Percentiles rank a stretch among this genome's conserved stretches.
Evolutionary conservation across 1,140 invertebrate species (phyloP).

Genomic region (Diuraphis noxia): DNA sequence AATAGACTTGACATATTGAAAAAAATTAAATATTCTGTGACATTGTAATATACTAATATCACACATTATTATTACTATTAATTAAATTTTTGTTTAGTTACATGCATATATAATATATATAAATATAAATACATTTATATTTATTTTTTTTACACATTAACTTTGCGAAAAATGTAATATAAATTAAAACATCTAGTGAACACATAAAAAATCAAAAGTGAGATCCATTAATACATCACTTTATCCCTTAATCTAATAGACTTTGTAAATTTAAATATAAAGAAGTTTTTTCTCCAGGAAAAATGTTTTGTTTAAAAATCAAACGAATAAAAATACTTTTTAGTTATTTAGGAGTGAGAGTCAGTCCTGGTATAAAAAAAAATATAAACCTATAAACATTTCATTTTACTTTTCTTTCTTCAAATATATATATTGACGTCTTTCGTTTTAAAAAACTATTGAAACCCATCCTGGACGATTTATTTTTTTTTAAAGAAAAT

Average conservation of each 20-base stretch:
- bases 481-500: constrained; percentile 21
- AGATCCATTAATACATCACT: constrained; percentile 52
- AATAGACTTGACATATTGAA: background rate
- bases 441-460: constrained; percentile 47
- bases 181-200: constrained; percentile 50
- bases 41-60: constrained; percentile 9
- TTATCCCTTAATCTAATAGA: constrained; percentile 33
- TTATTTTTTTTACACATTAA: constrained; percentile 38
- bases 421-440: constrained; percentile 20
- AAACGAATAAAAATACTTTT: constrained; percentile 48
- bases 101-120: constrained; percentile 5
- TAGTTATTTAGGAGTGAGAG: constrained; percentile 49
- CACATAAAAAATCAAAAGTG: constrained; percentile 51
- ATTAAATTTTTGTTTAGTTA: constrained; percentile 31
- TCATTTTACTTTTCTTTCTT: background rate
- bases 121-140: constrained; percentile 9
- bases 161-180: constrained; percentile 40
- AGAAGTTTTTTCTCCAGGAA: constrained; percentile 39
- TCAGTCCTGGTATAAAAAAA: constrained; percentile 50
- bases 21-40: background rate
- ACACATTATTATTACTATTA: constrained; percentile 11
- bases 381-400: constrained; percentile 25
- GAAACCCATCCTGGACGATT: background rate
- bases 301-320: constrained; percentile 53
- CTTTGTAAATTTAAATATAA: constrained; percentile 50